Conservation (phyloP, 1,140 invertebrate genomes). For the Drosophila orosa region DNA sequence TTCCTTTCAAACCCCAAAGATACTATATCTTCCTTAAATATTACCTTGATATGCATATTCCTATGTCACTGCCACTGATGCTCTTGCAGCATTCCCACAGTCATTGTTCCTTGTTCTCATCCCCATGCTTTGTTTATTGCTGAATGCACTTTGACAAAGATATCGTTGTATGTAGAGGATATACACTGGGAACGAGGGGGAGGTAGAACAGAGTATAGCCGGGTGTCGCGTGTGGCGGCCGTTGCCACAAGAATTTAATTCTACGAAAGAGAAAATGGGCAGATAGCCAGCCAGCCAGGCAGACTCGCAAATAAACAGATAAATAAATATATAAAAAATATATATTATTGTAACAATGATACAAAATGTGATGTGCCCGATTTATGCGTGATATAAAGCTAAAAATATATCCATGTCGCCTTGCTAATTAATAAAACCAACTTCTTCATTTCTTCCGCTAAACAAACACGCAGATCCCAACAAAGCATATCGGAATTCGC, state of each 20-base stretch:
- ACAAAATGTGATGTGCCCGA: slow-evolving; percentile 17
- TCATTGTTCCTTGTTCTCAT: slow-evolving; percentile 49
- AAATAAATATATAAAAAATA: slow-evolving; percentile 32
- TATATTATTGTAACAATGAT: slow-evolving; percentile 34
- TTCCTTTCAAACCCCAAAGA: not conserved
- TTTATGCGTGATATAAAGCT: slow-evolving; percentile 38
- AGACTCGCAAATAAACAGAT: slow-evolving; percentile 16
- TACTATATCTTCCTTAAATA: not conserved
- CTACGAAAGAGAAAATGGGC: slow-evolving; percentile 44
- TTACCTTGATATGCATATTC: slow-evolving; percentile 21
- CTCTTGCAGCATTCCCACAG: slow-evolving; percentile 3
- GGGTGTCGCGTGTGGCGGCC: slow-evolving; percentile 67
- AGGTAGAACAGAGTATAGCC: not conserved
- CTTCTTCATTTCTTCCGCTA: slow-evolving; percentile 18
- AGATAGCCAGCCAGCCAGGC: slow-evolving; percentile 26
- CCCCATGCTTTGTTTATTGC: slow-evolving; percentile 50
- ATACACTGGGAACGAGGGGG: not conserved
- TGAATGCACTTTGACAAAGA: slow-evolving; percentile 51
- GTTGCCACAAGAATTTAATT: slow-evolving; percentile 68
- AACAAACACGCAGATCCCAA: slow-evolving; percentile 8
- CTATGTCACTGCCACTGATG: slow-evolving; percentile 26
- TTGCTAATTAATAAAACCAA: slow-evolving; percentile 62
- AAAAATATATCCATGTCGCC: slow-evolving; percentile 33
- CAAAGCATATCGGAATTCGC: slow-evolving; percentile 39
- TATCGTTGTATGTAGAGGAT: slow-evolving; percentile 5